Conservation (phyloP, 1,140 invertebrate genomes). For the Tribolium madens region DNA sequence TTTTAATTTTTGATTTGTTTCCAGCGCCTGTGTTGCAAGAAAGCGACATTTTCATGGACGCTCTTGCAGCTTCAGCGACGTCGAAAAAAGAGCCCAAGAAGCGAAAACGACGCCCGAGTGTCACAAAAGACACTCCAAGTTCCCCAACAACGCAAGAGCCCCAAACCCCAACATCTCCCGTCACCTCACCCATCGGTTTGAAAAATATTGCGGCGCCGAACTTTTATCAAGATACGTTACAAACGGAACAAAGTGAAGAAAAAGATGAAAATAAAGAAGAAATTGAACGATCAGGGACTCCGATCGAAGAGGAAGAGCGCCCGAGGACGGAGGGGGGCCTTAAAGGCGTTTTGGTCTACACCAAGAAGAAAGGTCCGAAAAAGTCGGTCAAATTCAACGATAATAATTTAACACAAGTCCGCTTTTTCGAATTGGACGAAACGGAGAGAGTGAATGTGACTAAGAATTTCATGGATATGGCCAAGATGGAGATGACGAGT, state of each 20-base stretch:
- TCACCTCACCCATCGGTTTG: conserved; percentile 65
- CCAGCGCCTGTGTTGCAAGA: conserved; percentile 84
- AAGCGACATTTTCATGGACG: conserved; percentile 93
- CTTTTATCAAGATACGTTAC: conserved; percentile 94
- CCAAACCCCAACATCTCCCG: conserved; percentile 51
- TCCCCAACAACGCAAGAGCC: conserved; percentile 63
- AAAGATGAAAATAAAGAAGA: conserved; percentile 66
- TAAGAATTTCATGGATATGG: conserved; percentile 92
- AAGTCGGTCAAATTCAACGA: conserved; percentile 88
- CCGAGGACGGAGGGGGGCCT: conserved; percentile 54
- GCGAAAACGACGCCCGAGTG: conserved; percentile 77
- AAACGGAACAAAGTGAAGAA: conserved; percentile 71
- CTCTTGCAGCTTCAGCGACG: conserved; percentile 78
- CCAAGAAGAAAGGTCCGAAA: conserved; percentile 77
- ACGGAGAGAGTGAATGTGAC: conserved; percentile 95
- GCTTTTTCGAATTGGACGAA: conserved; percentile 94
- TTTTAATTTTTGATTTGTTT: conserved; percentile 25
- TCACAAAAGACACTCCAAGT: conserved; percentile 72
- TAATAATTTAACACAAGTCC: conserved; percentile 81
- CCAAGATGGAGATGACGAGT: conserved; percentile 86
- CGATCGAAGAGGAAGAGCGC: conserved; percentile 45
- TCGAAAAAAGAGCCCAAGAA: conserved; percentile 83
- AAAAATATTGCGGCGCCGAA: conserved; percentile 73
- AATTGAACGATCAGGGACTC: conserved; percentile 54
- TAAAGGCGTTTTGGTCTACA: conserved; percentile 60